Evolutionary conservation across 2,888 invertebrate species (phyloP), one percentile per base, ranked within the genome.

Genomic region (Petrolisthes manimaculis): DNA sequence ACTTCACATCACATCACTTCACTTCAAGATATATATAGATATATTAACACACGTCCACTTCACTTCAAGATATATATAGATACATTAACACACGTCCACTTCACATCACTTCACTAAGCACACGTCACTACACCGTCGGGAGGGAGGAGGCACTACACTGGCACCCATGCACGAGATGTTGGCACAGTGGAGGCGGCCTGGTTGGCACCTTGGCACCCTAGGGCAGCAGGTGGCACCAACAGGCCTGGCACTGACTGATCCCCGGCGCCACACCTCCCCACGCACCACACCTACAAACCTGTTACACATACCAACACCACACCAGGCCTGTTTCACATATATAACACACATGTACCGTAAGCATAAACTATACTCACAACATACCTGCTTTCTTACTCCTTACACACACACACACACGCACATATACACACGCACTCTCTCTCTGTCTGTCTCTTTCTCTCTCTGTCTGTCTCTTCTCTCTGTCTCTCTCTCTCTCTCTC

Each of bases 151-250:
- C 74, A 74, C 74, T n/a, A 74, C 18, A 18, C 74, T 74, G 74
- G 74, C 74, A 2, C 74, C 21, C 1, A 8, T 21, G 9, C 67
- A 12, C 0, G n/a, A 12, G 18, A 8, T 61, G 9, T 8, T 74
- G 21, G 74, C 74, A 74, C 74, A 12, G 14, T 67, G 37, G 37
- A 37, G 37, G 37, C 37, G 37, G 37, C 74, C 74, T 21, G 74
- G 8, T 21, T 74, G 74, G 74, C 74, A 74, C 74, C 24, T 74
- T 74, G 74, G 74, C 74, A 74, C 74, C 24, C 18, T 8, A 18
- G 21, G 74, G 74, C n/a, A 74, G 74, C 74, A 74, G 74, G 74
- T 18, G 74, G 24, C 18, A 74, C 74, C 37, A 37, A 37, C 37
- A 37, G 37, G 37, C 37, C 37, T 37, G 37, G 37, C 37, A 37